phyloP scores from a whole-genome alignment of 2,797 vertebrate species.

The Sebastes kiyomatsui region DNA sequence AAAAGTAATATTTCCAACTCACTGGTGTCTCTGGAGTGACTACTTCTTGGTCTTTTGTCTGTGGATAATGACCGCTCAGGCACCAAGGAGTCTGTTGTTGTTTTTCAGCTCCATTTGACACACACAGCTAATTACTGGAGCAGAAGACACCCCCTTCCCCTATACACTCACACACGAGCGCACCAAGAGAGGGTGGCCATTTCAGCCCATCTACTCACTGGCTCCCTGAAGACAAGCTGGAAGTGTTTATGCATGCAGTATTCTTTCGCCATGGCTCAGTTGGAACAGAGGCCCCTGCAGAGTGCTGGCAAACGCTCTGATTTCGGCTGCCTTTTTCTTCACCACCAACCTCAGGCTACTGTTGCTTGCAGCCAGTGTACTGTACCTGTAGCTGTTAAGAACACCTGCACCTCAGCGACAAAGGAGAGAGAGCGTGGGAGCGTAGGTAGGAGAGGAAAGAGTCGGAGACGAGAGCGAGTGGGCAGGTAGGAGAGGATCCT shows the following conservation, averaged over 20 bases:
- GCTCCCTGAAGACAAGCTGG: constrained; percentile 51
- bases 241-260: constrained; percentile 52
- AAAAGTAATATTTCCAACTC: not conserved
- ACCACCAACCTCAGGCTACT: constrained; percentile 18
- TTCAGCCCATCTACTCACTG: constrained; percentile 42
- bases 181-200: constrained; percentile 45
- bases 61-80: constrained; percentile 4
- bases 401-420: constrained; percentile 54
- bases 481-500: constrained; percentile 72
- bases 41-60: constrained; percentile 6
- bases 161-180: constrained; percentile 21
- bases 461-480: constrained; percentile 62
- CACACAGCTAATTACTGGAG: constrained; percentile 57
- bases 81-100: constrained; percentile 29
- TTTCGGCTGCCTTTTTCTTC: constrained; percentile 18
- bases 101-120: constrained; percentile 60
- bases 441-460: constrained; percentile 69
- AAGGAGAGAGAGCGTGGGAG: constrained; percentile 56
- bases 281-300: constrained; percentile 42
- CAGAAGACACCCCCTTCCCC: constrained; percentile 18
- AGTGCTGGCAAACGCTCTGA: constrained; percentile 39
- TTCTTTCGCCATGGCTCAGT: constrained; percentile 47
- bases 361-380: constrained; percentile 20
- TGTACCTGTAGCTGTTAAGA: constrained; percentile 38
- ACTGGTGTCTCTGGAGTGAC: constrained; percentile 23